These are phyloP conservation scores for Tetramorium simillimum DNA, from an alignment of 1,140 invertebrate genomes.

Conservation along the genomic window DNA sequence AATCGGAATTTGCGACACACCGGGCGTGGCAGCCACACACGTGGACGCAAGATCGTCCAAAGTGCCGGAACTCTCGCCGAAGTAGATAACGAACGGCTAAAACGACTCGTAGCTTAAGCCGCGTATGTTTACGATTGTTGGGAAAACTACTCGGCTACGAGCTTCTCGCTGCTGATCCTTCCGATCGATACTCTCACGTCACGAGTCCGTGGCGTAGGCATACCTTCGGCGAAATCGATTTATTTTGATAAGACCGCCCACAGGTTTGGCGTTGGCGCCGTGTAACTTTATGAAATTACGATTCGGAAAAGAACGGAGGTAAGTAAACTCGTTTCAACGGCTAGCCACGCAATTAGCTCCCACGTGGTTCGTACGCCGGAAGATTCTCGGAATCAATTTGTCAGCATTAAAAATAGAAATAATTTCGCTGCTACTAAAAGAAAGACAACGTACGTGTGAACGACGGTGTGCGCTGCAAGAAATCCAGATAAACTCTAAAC, in stretches of 20 bases:
- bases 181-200: conserved; percentile 8
- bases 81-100: neutral
- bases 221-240: neutral
- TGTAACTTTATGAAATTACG: conserved; percentile 29
- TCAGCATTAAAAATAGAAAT: conserved; percentile 1
- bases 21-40: neutral
- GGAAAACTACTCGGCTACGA: neutral
- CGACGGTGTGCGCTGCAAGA: neutral
- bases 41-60: neutral
- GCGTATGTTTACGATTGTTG: neutral
- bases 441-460: neutral
- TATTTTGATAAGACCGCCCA: neutral
- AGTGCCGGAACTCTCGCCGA: neutral
- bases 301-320: neutral
- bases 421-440: neutral
- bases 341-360: neutral
- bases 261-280: neutral
- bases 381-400: neutral
- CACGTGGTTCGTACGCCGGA: neutral
- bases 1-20: conserved; percentile 17
- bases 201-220: neutral
- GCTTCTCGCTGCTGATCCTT: neutral
- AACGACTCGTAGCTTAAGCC: conserved; percentile 11
- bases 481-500: conserved; percentile 4
- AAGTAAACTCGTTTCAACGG: neutral